These are phyloP conservation scores for Cepaea nemoralis DNA, from an alignment of 1,140 invertebrate species.

Conservation along the genomic window DNA sequence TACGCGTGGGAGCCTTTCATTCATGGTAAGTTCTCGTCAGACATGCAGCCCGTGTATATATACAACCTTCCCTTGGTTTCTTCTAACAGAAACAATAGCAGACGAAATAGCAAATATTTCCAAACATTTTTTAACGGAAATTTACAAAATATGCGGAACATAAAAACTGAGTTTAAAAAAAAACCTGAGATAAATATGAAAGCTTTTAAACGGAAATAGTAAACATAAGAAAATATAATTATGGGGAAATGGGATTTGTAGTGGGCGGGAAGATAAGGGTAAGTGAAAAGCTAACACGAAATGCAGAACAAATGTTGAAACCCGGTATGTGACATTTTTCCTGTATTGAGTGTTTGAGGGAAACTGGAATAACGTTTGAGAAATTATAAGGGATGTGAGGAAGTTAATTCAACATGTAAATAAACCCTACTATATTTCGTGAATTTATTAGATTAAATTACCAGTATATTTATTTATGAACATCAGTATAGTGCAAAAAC, in stretches of 20 bases:
- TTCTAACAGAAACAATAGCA: not conserved
- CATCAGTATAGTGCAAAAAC: too few relatives aligned
- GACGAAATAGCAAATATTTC: not conserved
- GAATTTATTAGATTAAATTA: too few relatives aligned
- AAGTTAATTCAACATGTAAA: too few relatives aligned
- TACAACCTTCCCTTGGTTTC: not conserved
- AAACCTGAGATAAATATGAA: not conserved
- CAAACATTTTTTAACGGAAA: not conserved
- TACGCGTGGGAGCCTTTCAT: slow-evolving; percentile 61
- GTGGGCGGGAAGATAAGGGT: not conserved
- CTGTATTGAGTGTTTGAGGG: too few relatives aligned
- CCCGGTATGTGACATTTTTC: too few relatives aligned
- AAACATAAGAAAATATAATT: not conserved
- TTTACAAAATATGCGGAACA: not conserved
- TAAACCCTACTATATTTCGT: too few relatives aligned
- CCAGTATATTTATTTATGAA: too few relatives aligned
- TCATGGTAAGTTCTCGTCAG: slow-evolving; percentile 45
- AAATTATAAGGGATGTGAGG: too few relatives aligned
- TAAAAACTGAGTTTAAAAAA: not conserved
- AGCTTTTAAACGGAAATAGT: not conserved
- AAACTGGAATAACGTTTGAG: too few relatives aligned
- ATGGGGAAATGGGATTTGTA: too few relatives aligned
- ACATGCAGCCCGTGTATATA: not conserved
- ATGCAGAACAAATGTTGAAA: too few relatives aligned
- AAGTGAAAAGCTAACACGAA: too few relatives aligned